Base-by-base conservation (phyloP, 1,140 invertebrate species). In the Micrasema longulum region DNA sequence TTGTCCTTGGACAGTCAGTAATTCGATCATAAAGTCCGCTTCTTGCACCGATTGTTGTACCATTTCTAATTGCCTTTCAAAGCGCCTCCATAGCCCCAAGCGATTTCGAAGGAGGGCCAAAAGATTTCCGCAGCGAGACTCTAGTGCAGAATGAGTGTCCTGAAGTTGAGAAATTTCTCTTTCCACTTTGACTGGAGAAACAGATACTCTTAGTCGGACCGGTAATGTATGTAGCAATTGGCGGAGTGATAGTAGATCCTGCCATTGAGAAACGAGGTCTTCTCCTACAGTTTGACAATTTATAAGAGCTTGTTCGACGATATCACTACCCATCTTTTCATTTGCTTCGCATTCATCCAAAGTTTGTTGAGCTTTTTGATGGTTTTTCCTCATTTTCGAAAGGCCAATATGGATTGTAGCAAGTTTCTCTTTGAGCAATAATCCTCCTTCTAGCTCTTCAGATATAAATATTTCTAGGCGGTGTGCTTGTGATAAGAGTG, bases 11-110 rank as follows among this genome's bases (percentile, higher is more conserved):
- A 94, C 90, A 1, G 91, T 91, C 2, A 94, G 83, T 11, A 94
- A 80, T 76, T 95, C 92, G 83, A 94, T 92, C 92, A 94, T 93
- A 76, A 93, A 94, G 79, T 94, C 92, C 0, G 92, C 91, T 75
- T 94, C 92, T 66, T 93, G 87, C 0, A 93, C 91, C 0, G 91
- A 92, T 35, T 92, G 89, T 57, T 93, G 91, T 1, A 95, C 91
- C 79, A 90, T 76, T 76, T 94, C 92, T 68, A 94, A 79, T 75
- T 93, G 91, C 14, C 87, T 82, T 74, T 93, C 91, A 76, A 93
- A 94, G 23, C 91, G 82, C 35, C 88, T 82, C 93, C 93, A 95
- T 5, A 94, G 78, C 9, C 85, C 86, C 16, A 92, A 77, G 7
- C 91, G 86, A 50, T 86, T 87, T n/a, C 87, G 86, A 3, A 95